phyloP scores from a whole-genome alignment of 2,113 vertebrate genomes.

The Sebastes fasciatus region DNA sequence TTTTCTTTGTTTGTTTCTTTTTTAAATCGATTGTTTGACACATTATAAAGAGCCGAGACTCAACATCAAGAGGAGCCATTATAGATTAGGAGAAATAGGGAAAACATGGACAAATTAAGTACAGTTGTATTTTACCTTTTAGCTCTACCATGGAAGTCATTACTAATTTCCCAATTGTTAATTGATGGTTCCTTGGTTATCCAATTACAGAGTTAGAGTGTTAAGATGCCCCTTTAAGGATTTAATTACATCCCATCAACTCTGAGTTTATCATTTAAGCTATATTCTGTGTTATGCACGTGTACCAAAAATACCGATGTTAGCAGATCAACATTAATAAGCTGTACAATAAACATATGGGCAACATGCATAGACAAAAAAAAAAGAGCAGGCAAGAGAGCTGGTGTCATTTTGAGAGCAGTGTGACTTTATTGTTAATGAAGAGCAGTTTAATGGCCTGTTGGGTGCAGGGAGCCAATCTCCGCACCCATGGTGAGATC shows the following conservation, averaged over 20 bases:
- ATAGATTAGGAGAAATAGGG: no score
- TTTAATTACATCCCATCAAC: not conserved
- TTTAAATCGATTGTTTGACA: not conserved
- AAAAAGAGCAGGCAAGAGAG: not conserved
- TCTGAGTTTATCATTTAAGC: not conserved
- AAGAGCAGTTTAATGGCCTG: slow-evolving; percentile 36
- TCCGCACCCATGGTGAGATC: slow-evolving; percentile 48
- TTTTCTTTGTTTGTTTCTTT: not conserved
- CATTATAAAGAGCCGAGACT: not conserved
- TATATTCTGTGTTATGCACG: not conserved
- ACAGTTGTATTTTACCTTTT: not conserved
- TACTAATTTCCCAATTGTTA: not conserved
- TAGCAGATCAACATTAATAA: not conserved
- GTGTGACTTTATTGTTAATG: slow-evolving; percentile 20
- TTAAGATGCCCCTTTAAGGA: not conserved
- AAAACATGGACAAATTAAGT: not conserved
- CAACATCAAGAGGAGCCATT: not conserved
- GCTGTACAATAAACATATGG: not conserved
- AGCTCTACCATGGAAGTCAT: not conserved
- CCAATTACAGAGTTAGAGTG: not conserved
- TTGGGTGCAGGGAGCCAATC: slow-evolving; percentile 35
- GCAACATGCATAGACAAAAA: not conserved
- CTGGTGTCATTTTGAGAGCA: slow-evolving; percentile 14
- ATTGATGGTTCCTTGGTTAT: not conserved
- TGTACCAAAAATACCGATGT: not conserved